Evolutionary conservation across 2,113 vertebrate species (phyloP).

Genomic region (Semicossyphus pulcher): DNA sequence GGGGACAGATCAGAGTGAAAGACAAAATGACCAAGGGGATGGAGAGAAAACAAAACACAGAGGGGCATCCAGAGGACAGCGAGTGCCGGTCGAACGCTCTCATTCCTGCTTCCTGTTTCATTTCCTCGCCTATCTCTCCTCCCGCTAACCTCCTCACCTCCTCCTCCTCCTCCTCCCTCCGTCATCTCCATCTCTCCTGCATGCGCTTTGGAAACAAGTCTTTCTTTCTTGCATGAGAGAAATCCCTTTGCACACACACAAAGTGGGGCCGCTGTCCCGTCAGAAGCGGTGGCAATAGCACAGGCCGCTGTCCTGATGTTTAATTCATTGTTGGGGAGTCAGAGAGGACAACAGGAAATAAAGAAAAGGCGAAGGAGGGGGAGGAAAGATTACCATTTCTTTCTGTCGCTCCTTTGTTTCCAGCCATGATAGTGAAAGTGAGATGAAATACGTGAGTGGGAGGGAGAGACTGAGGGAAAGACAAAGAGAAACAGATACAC

Average conservation of each 20-base stretch:
- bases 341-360: constrained; percentile 65
- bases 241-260: constrained; percentile 33
- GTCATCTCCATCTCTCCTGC: constrained; percentile 10
- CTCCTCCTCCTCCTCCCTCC: constrained; percentile 2
- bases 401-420: constrained; percentile 46
- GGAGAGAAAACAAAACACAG: neutral
- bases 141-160: constrained; percentile 22
- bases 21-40: neutral
- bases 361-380: constrained; percentile 30
- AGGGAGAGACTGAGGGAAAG: constrained; percentile 32
- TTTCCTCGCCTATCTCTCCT: constrained; percentile 10
- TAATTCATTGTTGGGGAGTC: constrained; percentile 59
- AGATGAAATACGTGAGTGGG: constrained; percentile 47
- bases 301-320: constrained; percentile 52
- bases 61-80: constrained; percentile 31
- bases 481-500: constrained; percentile 34
- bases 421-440: constrained; percentile 33
- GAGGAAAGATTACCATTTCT: constrained; percentile 45
- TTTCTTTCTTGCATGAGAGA: constrained; percentile 11
- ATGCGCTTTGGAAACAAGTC: constrained; percentile 25
- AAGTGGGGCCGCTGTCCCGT: constrained; percentile 38
- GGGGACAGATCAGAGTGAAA: neutral
- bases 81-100: constrained; percentile 13
- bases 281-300: constrained; percentile 20
- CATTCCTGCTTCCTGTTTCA: constrained; percentile 26